Conservation (phyloP, 2,888 invertebrate genomes). For the Ochlodes sylvanus region DNA sequence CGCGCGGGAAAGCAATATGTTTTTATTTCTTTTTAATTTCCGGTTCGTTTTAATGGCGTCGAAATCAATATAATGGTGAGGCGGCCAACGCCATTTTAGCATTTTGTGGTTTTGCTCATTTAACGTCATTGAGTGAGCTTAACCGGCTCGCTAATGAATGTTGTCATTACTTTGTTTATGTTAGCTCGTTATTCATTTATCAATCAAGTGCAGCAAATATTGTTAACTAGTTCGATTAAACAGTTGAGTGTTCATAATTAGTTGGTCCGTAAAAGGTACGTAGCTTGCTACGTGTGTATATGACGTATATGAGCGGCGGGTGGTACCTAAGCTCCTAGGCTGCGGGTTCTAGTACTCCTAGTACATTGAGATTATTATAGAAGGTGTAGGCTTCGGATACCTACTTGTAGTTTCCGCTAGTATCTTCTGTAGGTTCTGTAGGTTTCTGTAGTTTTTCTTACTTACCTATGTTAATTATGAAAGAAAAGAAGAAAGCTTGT, state of each 20-base stretch:
- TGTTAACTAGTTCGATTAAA: slow-evolving; percentile 13
- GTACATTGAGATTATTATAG: no score
- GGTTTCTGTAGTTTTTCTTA: no score
- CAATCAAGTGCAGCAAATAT: slow-evolving; percentile 41
- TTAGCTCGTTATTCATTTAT: slow-evolving; percentile 48
- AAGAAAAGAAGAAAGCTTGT: no score
- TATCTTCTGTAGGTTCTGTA: no score
- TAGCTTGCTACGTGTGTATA: no score
- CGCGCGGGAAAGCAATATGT: slow-evolving; percentile 83
- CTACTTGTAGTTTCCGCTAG: no score
- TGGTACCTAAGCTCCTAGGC: no score
- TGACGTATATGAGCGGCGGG: no score
- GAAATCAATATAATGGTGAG: slow-evolving; percentile 83
- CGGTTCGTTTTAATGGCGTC: slow-evolving; percentile 83
- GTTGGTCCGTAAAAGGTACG: slow-evolving; percentile 15
- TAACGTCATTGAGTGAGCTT: slow-evolving; percentile 66
- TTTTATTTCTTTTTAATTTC: slow-evolving; percentile 85
- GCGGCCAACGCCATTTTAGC: slow-evolving; percentile 76
- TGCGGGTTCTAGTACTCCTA: no score
- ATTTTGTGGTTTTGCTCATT: slow-evolving; percentile 82
- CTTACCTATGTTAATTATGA: no score
- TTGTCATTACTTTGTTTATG: slow-evolving; percentile 59
- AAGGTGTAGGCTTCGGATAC: no score
- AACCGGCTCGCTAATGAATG: slow-evolving; percentile 63
- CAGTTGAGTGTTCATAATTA: slow-evolving; percentile 37